A percentile compares a stretch with the other conserved stretches of the same genome.
Conservation (phyloP, 2,888 invertebrate species). For the Aphidoletes aphidimyza region DNA sequence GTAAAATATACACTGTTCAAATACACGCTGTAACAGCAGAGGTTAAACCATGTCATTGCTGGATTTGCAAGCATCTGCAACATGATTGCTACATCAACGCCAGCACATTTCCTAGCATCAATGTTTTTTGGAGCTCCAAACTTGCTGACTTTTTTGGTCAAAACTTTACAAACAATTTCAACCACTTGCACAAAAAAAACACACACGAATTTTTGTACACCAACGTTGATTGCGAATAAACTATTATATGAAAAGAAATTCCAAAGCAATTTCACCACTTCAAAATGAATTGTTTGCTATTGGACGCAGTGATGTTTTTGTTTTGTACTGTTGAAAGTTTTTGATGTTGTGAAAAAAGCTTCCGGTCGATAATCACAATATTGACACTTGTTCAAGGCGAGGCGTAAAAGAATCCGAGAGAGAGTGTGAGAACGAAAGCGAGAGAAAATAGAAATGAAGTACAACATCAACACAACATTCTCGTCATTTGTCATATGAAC, state of each 20-base stretch:
- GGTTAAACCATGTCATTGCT: not conserved
- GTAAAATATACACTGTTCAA: not conserved
- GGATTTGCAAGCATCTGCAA: not conserved
- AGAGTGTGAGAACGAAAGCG: too few species aligned
- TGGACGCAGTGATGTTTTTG: not conserved
- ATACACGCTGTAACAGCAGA: too few species aligned
- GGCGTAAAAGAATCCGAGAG: not conserved
- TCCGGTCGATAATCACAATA: slow-evolving; percentile 52
- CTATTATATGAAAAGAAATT: slow-evolving; percentile 16
- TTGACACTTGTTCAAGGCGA: not conserved
- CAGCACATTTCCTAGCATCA: slow-evolving; percentile 13
- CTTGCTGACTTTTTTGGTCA: not conserved
- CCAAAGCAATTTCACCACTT: not conserved
- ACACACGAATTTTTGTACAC: not conserved
- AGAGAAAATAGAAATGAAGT: not conserved
- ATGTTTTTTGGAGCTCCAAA: not conserved
- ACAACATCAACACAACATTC: slow-evolving; percentile 20
- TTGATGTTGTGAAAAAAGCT: not conserved
- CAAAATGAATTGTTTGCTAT: slow-evolving; percentile 3
- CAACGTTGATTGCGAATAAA: not conserved
- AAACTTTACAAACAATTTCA: not conserved
- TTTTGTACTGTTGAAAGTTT: not conserved
- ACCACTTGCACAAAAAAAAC: too few species aligned
- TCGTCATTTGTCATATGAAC: slow-evolving; percentile 9
- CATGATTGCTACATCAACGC: slow-evolving; percentile 21